Evolutionary conservation across 2,797 vertebrate genomes (phyloP), one percentile per base, ranked within the genome.

Genomic region (Mormyrus hasselquistii): DNA sequence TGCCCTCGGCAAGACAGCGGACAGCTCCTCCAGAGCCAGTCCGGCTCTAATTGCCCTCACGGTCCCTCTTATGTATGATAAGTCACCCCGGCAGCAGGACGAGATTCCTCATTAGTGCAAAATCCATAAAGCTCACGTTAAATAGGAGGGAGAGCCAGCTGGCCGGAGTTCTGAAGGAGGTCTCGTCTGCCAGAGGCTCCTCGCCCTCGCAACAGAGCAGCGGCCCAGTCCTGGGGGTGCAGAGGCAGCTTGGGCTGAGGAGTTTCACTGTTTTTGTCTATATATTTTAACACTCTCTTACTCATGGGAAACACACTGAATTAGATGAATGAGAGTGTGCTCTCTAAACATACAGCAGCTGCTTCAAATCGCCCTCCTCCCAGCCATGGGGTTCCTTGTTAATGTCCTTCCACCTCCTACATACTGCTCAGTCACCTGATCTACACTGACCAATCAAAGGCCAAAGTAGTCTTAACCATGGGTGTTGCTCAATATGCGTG

Each of bases 21-120:
- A 9, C 25, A 73, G 9, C 19, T 34, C 65, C 65, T 73, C 25
- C 10, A 12, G 29, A 34, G 65, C 29, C 65, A 25, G 16, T 29
- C 44, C 50, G 0, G n/a, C 22, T 62, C 44, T 83, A 83, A 88
- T 62, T 62, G 73, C 44, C 29, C 76, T 47, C 34, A 41, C 29
- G 55, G 44, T 88, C 69, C 34, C 9, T 41, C 86, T 52, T 4
- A 44, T 47, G 53, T 85, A 10, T 83, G 76, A 84, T 25, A 34
- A 85, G 84, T 89, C 2, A 9, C 47, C 82, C 44, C 29, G 2
- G 14, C 82, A 44, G 55, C 50, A 19, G 10, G 19, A 65, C n/a
- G 84, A 25, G 29, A 65, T 86, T 49, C 14, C 79, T 65, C 89
- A 88, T 88, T 84, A 90, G 79, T 52, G 38, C 14, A 47, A 90